A percentile compares a stretch with the other conserved stretches of the same genome.
These are phyloP conservation scores for Hydra vulgaris DNA, from an alignment of 30 jellyfish, hydroid and myxozoan genomes.

Conservation along the genomic window DNA sequence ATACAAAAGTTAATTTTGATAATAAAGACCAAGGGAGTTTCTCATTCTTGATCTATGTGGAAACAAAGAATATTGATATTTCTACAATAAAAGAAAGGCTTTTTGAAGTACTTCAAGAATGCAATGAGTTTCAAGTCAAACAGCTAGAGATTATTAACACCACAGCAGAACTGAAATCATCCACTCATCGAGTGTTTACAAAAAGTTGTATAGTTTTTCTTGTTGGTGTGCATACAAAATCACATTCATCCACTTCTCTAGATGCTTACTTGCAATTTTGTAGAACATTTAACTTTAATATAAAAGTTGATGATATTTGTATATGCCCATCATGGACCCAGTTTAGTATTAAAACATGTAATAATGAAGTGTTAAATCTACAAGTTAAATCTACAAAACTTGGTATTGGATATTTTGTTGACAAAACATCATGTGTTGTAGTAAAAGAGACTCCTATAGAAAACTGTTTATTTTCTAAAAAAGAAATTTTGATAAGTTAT, in stretches of 20 bases:
- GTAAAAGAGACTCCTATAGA: background rate
- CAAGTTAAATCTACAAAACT: background rate
- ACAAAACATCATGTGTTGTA: background rate
- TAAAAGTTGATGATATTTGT: background rate
- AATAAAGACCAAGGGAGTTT: background rate
- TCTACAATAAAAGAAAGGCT: conserved; percentile 12
- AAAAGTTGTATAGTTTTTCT: conserved; percentile 22
- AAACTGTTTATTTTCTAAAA: background rate
- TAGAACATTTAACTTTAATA: conserved; percentile 1
- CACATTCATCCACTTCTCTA: background rate
- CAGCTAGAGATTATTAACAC: conserved; percentile 13
- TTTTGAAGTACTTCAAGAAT: conserved; percentile 33
- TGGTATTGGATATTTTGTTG: conserved; percentile 20
- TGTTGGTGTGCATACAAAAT: conserved; percentile 21
- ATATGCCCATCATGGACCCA: background rate
- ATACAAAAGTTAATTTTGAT: background rate
- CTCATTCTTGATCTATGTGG: conserved; percentile 5
- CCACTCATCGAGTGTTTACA: conserved; percentile 27
- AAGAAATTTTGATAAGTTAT: background rate
- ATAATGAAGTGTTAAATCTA: background rate
- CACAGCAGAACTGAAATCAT: conserved; percentile 31
- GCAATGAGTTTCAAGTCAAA: conserved; percentile 27
- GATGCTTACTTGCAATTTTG: conserved; percentile 7
- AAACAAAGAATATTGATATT: background rate
- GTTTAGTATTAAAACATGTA: background rate